These are phyloP conservation scores for Petrophora chlorosata DNA, from an alignment of 2,888 invertebrate genomes.

Conservation along the genomic window DNA sequence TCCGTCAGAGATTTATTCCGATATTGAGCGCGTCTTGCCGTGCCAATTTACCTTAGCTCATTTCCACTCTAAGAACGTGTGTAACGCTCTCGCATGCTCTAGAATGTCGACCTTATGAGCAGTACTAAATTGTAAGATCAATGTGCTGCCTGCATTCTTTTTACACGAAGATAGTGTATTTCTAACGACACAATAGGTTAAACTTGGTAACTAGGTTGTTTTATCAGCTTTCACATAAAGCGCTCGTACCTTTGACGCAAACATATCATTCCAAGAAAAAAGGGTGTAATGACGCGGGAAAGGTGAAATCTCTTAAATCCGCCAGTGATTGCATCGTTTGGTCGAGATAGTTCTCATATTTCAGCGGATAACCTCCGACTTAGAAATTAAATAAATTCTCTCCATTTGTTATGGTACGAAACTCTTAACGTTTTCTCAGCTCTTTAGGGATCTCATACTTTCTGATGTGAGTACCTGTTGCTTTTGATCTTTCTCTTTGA, in stretches of 20 bases:
- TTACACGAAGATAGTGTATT: no score
- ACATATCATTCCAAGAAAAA: conserved; percentile 31
- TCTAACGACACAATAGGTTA: no score
- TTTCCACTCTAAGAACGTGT: conserved; percentile 20
- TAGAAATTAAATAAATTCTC: conserved; percentile 69
- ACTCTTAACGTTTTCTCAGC: conserved; percentile 33
- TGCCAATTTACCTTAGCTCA: conserved; percentile 27
- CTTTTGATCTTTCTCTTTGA: background rate
- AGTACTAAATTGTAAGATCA: conserved; percentile 6
- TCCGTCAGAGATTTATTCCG: conserved; percentile 75
- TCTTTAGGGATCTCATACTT: conserved; percentile 35
- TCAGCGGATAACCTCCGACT: conserved; percentile 67
- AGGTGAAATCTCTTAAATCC: conserved; percentile 71
- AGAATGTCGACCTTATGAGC: conserved; percentile 13
- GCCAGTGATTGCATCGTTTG: conserved; percentile 78
- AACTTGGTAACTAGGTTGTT: no score
- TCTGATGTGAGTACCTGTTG: conserved; percentile 21
- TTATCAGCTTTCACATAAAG: conserved; percentile 5
- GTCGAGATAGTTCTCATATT: conserved; percentile 75
- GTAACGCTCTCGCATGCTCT: conserved; percentile 11
- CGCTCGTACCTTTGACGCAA: conserved; percentile 6
- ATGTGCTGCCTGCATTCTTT: background rate
- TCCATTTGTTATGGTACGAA: conserved; percentile 56
- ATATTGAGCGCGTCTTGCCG: conserved; percentile 61
- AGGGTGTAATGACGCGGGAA: conserved; percentile 50